These are phyloP conservation scores for Girardia tigrina DNA, from an alignment of 2,888 invertebrate species.

Conservation along the genomic window DNA sequence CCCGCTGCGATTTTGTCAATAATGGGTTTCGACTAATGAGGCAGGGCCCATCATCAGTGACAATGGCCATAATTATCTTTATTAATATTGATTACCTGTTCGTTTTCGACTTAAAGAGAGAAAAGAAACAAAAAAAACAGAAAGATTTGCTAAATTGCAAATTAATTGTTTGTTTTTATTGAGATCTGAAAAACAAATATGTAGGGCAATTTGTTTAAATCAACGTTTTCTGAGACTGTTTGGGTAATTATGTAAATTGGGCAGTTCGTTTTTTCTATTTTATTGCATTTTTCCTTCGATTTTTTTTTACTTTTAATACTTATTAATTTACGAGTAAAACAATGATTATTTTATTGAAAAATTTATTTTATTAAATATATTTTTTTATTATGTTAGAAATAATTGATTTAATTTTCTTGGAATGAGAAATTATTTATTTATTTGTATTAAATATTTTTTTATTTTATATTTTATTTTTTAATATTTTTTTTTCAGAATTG, in stretches of 20 bases:
- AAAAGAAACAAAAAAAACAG: not conserved
- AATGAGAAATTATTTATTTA: too few species aligned
- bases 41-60: conserved; percentile 15
- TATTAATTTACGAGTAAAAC: not conserved
- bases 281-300: not conserved
- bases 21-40: conserved; percentile 23
- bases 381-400: too few species aligned
- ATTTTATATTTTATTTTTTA: too few species aligned
- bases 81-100: conserved; percentile 17
- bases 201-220: conserved; percentile 4
- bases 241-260: conserved; percentile 20
- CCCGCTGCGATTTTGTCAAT: conserved; percentile 16
- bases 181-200: not conserved
- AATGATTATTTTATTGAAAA: not conserved
- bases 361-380: too few species aligned
- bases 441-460: too few species aligned
- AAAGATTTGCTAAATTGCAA: too few species aligned
- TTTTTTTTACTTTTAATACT: conserved; percentile 6
- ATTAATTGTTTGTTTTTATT: conserved; percentile 8
- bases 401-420: too few species aligned
- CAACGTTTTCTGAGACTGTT: conserved; percentile 14
- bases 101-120: too few species aligned
- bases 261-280: not conserved
- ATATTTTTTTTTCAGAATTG: too few species aligned
- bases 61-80: conserved; percentile 19